Base-by-base conservation (phyloP, 2,797 vertebrate species). In the Ctenopoma kingsleyae region DNA sequence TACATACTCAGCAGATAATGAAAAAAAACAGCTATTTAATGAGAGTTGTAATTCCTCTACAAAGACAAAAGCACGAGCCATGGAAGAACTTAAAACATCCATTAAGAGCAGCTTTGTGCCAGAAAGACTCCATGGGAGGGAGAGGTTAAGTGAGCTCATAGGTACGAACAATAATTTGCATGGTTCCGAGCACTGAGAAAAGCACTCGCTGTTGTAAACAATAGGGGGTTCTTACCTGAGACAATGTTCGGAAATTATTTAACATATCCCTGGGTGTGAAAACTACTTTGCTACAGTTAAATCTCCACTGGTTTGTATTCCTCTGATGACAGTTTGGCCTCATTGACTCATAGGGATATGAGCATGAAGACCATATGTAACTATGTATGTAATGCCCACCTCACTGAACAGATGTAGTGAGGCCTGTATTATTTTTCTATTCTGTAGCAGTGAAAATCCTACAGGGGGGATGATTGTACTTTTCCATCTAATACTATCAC, bases 61-160 rank as follows among this genome's bases (percentile, higher is more conserved):
- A 30, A 72, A 74, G 61, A 67, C 56, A 58, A 78, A 68, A 20
- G n/a, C 54, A 48, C 7, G 12, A 49, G 19, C 57, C 2, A 15
- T 13, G 43, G 32, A 76, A 49, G 55, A 76, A 81, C 71, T 59
- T 68, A 43, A 25, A 67, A 56, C 65, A 67, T 63, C 54, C 43
- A 82, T 83, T 82, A 74, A 40, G 27, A 67, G 49, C 63, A 78
- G 61, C 63, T 74, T 61, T 50, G 51, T 57, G 50, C 23, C 27
- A 50, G 65, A 78, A 17, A 53, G 51, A 55, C 78, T 77, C 69
- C 32, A 36, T 63, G 12, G 81, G 77, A 80, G 74, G 74, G 63
- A 58, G 59, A 78, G 69, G 76, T 76, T 84, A 85, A 83, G 67
- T 80, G 70, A 81, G 71, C 71, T 71, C 73, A 72, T 19, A 71